Base-by-base conservation (phyloP, 2,888 invertebrate genomes). In the Tethea ocularis region DNA sequence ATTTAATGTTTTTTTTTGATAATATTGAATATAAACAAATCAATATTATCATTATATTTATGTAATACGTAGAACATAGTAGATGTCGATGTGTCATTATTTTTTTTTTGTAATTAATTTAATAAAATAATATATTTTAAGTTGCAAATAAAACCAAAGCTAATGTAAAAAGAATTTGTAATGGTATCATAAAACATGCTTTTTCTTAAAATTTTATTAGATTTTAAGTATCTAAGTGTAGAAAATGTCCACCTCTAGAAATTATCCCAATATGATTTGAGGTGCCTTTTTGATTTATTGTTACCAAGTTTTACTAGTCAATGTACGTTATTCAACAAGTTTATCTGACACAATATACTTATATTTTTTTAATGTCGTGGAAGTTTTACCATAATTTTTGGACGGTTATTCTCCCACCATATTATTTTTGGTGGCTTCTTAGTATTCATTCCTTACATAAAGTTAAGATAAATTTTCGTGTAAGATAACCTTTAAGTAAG, bases 141-240 rank as follows among this genome's bases (percentile, higher is more conserved):
- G 59, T 60, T 52, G 51, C 57, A 22, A 57, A 23, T 51, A 52
- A 57, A n/a, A 17, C 52, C 46, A 46, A 52, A 57, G 57, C 52
- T 57, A 36, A 52, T 51, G 36, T 52, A 20, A 56, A 26, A 55
- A 41, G n/a, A 51, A 51, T 36, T 7, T 46, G 24, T 13, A 13
- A 26, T n/a, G 6, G 5, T 5, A 5, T 0, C 1, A n/a, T n/a
- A 38, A 38, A 38, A n/a, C 51, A 0, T 24, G 24, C 17, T 23
- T 41, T 38, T 38, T 33, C 33, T 10, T 33, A 33, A 3, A 33
- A 13, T 33, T 3, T 33, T 33, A 33, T 33, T 33, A 33, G 13
- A 13, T 33, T 33, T 33, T 13, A 33, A 33, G 7, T 29, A 29
- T 10, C 10, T 10, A 1, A 33, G 7, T 6, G 33, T 33, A 10